Percentiles rank a stretch among this genome's conserved stretches.
phyloP scores from a whole-genome alignment of 2,888 invertebrate species.

The Ganaspis brasiliensis region DNA sequence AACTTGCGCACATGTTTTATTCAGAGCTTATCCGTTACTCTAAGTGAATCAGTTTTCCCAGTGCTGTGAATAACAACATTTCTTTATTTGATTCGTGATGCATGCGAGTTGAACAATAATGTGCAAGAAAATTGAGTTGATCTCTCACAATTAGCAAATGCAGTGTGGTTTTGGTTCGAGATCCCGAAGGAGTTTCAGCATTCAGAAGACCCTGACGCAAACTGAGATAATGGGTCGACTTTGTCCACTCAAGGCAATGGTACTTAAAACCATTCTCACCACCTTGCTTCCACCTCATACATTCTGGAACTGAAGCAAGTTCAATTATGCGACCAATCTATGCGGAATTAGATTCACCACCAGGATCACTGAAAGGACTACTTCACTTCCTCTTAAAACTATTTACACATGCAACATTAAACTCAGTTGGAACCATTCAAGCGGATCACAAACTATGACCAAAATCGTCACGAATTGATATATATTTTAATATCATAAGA shows the following conservation, averaged over 20 bases:
- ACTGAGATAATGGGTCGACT: constrained; percentile 72
- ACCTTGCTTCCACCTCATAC: constrained; percentile 37
- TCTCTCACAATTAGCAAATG: constrained; percentile 69
- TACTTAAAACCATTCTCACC: constrained; percentile 60
- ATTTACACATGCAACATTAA: constrained; percentile 33
- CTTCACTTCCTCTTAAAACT: constrained; percentile 27
- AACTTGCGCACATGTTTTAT: too few species aligned
- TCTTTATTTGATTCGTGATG: background rate
- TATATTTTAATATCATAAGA: too few species aligned
- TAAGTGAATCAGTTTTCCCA: background rate
- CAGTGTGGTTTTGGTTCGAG: constrained; percentile 67
- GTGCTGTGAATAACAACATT: background rate
- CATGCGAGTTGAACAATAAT: background rate
- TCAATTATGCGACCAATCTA: constrained; percentile 40
- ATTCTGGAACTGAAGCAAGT: constrained; percentile 41
- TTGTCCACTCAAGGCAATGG: constrained; percentile 67
- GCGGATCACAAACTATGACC: background rate
- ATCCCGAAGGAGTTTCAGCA: constrained; percentile 67
- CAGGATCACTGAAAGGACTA: constrained; percentile 29
- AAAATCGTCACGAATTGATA: background rate
- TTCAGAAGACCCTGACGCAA: constrained; percentile 67
- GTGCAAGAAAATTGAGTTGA: constrained; percentile 65
- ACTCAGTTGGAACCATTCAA: background rate
- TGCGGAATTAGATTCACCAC: constrained; percentile 35
- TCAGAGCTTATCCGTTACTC: too few species aligned